phyloP scores from a whole-genome alignment of 1,140 invertebrate species.

The Lycorma delicatula region DNA sequence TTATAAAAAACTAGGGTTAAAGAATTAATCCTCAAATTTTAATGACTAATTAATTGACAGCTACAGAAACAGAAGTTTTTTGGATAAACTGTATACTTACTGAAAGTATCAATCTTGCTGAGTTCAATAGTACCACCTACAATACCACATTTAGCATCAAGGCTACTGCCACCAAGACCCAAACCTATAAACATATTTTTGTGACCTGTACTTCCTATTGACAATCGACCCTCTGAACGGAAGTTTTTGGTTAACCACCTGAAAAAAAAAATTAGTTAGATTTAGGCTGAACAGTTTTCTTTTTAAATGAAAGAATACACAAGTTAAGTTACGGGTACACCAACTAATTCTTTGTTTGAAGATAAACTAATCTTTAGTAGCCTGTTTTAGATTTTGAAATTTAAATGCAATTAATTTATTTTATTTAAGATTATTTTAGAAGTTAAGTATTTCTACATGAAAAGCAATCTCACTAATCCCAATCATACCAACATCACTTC shows the following conservation, averaged over 20 bases:
- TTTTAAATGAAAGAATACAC: no score
- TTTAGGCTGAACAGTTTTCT: no score
- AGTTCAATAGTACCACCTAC: slow-evolving; percentile 91
- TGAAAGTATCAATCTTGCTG: slow-evolving; percentile 76
- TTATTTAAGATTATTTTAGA: no score
- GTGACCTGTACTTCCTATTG: slow-evolving; percentile 88
- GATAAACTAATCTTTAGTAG: no score
- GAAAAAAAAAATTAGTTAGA: slow-evolving; percentile 24
- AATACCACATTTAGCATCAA: slow-evolving; percentile 93
- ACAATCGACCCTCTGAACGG: slow-evolving; percentile 79
- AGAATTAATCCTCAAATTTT: neutral
- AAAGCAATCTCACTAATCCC: no score
- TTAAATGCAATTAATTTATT: no score
- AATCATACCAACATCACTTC: no score
- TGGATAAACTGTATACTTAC: slow-evolving; percentile 42
- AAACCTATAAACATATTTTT: slow-evolving; percentile 87
- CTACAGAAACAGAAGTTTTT: neutral
- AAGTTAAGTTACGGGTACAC: no score
- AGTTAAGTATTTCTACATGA: no score
- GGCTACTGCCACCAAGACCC: slow-evolving; percentile 76
- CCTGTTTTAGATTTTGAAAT: no score
- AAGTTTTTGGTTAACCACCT: slow-evolving; percentile 89
- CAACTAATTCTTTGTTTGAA: no score
- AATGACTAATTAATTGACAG: neutral
- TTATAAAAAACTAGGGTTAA: no score